Percentiles rank a stretch among this genome's conserved stretches.
These are phyloP conservation scores for Blastomussa wellsi DNA, from an alignment of 92 coral and sea anemone species.

Conservation along the genomic window DNA sequence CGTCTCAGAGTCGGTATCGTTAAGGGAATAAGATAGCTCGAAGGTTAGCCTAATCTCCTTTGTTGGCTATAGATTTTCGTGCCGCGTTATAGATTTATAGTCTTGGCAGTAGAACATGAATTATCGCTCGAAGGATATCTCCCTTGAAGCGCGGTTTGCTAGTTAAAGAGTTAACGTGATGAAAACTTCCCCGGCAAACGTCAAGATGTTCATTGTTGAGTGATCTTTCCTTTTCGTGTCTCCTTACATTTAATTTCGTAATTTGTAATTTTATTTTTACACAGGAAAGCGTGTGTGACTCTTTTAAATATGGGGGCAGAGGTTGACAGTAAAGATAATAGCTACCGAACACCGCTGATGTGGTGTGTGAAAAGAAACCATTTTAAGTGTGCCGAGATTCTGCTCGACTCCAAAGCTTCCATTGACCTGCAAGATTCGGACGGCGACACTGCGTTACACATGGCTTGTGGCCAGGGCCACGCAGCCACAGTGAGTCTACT, in stretches of 20 bases:
- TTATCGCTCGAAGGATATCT: not conserved
- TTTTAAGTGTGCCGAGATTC: slow-evolving; percentile 58
- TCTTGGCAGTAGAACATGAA: not conserved
- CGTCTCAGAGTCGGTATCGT: not conserved
- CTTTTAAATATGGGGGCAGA: slow-evolving; percentile 68
- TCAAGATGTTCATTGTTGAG: not conserved
- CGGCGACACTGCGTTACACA: slow-evolving; percentile 74
- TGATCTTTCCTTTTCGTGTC: not conserved
- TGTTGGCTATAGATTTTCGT: no score
- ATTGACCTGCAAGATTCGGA: slow-evolving; percentile 43
- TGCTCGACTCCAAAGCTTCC: slow-evolving; percentile 60
- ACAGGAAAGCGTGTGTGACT: slow-evolving; percentile 61
- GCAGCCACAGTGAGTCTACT: slow-evolving; percentile 49
- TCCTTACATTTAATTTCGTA: no score
- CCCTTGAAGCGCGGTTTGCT: not conserved
- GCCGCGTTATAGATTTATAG: not conserved
- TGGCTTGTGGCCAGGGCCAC: slow-evolving; percentile 62
- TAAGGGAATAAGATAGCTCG: not conserved
- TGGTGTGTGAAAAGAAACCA: slow-evolving; percentile 59
- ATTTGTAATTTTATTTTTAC: not conserved
- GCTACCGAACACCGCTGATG: slow-evolving; percentile 67
- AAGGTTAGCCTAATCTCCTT: no score
- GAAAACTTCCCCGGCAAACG: no score
- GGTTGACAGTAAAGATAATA: slow-evolving; percentile 60
- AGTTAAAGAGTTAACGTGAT: no score